phyloP scores from a whole-genome alignment of 1,140 invertebrate species.

The Ceratina calcarata region DNA sequence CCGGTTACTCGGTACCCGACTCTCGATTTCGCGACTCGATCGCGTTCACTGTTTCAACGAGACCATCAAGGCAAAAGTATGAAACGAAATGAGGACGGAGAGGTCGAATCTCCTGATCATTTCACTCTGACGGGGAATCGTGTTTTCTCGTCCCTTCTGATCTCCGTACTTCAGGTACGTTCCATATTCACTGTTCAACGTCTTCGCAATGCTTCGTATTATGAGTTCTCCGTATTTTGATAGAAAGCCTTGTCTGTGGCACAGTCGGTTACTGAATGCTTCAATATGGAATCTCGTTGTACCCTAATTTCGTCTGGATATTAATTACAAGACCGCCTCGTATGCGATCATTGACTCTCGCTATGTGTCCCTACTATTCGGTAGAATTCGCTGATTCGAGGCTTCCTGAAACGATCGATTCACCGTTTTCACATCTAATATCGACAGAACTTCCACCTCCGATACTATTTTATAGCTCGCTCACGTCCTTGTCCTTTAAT shows the following conservation, averaged over 20 bases:
- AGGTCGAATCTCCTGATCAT: too few species aligned
- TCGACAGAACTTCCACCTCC: not conserved
- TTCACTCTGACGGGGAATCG: too few species aligned
- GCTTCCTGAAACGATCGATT: conserved; percentile 53
- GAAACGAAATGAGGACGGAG: not conserved
- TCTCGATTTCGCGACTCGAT: conserved; percentile 1
- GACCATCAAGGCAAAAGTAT: too few species aligned
- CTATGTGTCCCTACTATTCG: conserved; percentile 5
- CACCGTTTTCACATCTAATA: conserved; percentile 21
- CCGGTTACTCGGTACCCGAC: conserved; percentile 10
- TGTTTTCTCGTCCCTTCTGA: too few species aligned
- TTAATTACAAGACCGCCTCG: conserved; percentile 30
- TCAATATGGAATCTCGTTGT: not conserved
- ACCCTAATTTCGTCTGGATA: conserved; percentile 19
- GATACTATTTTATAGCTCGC: conserved; percentile 1
- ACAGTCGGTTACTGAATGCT: too few species aligned
- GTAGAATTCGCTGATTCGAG: conserved; percentile 32
- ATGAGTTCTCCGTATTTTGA: too few species aligned
- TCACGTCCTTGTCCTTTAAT: not conserved
- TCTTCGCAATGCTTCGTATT: too few species aligned
- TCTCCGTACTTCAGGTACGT: too few species aligned
- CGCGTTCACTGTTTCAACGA: not conserved
- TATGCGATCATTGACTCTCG: conserved; percentile 44
- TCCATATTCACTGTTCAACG: too few species aligned
- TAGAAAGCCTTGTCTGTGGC: too few species aligned